A percentile compares a stretch with the other conserved stretches of the same genome.
Conservation (phyloP, 2,888 invertebrate species). For the Cylindroiulus punctatus region DNA sequence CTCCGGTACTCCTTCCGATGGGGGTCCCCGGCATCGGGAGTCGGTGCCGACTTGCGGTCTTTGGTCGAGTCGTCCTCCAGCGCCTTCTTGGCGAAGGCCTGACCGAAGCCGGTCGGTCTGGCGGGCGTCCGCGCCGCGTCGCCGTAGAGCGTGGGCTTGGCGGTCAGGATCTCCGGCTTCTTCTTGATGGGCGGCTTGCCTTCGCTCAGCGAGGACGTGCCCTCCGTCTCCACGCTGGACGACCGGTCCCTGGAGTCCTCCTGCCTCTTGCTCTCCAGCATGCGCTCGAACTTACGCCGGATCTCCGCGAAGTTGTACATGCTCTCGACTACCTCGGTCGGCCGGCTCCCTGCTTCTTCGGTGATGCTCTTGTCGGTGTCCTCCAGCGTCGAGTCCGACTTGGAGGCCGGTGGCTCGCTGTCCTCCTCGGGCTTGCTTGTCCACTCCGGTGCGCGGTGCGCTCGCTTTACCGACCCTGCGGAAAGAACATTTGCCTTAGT, state of each 20-base stretch:
- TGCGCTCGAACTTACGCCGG: slow-evolving; percentile 47
- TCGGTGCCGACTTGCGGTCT: not conserved
- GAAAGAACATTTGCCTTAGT: too few relatives aligned
- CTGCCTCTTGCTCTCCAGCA: slow-evolving; percentile 46
- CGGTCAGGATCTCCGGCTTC: slow-evolving; percentile 46
- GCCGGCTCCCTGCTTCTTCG: not conserved
- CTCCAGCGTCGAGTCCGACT: not conserved
- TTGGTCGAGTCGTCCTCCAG: not conserved
- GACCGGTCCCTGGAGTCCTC: slow-evolving; percentile 46
- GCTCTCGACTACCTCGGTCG: slow-evolving; percentile 53
- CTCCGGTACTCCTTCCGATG: slow-evolving; percentile 52
- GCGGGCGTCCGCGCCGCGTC: not conserved
- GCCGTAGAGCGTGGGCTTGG: not conserved
- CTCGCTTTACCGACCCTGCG: not conserved
- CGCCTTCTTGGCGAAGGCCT: not conserved
- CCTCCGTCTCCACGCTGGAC: slow-evolving; percentile 52
- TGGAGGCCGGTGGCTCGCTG: not conserved
- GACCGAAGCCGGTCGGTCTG: slow-evolving; percentile 44
- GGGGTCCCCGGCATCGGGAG: not conserved
- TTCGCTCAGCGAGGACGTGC: slow-evolving; percentile 8
- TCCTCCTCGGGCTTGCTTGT: not conserved
- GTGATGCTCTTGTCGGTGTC: slow-evolving; percentile 10
- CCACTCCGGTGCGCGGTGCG: not conserved
- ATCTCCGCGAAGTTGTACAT: slow-evolving; percentile 54
- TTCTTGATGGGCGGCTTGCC: slow-evolving; percentile 7